These are phyloP conservation scores for Heliconius charithonia DNA, from an alignment of 2,888 invertebrate genomes.

Conservation along the genomic window DNA sequence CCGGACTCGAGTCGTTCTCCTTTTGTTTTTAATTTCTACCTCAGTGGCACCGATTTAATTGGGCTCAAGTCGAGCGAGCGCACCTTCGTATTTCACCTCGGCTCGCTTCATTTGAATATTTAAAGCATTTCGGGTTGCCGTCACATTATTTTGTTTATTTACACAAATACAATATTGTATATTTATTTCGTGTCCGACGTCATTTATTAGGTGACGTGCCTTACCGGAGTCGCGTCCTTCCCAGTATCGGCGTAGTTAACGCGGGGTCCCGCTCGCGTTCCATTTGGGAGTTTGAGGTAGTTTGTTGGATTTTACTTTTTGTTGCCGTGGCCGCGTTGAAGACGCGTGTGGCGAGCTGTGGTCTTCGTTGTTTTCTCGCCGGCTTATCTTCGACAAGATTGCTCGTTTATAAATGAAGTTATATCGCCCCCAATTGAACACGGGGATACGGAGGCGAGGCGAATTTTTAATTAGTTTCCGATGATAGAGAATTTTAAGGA, in stretches of 20 bases:
- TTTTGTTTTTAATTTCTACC: conserved; percentile 85
- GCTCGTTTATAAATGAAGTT: conserved; percentile 84
- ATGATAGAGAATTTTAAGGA: conserved; percentile 81
- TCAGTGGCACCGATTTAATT: conserved; percentile 84
- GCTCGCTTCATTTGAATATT: conserved; percentile 84
- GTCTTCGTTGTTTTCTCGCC: conserved; percentile 83
- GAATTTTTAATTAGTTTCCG: conserved; percentile 84
- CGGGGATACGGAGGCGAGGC: conserved; percentile 76
- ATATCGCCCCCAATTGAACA: conserved; percentile 81
- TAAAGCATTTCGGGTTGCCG: conserved; percentile 81
- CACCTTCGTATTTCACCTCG: conserved; percentile 83
- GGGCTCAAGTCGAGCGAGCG: conserved; percentile 81
- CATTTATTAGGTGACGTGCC: conserved; percentile 83
- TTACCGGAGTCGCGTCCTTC: conserved; percentile 83
- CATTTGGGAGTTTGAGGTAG: conserved; percentile 78
- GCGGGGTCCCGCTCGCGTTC: conserved; percentile 81
- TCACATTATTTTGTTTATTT: conserved; percentile 81
- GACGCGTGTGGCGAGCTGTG: conserved; percentile 78
- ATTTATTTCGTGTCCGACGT: conserved; percentile 79
- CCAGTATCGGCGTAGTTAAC: conserved; percentile 83
- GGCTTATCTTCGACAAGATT: conserved; percentile 82
- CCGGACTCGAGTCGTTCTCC: conserved; percentile 79
- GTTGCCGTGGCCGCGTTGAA: conserved; percentile 63
- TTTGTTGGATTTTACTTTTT: conserved; percentile 74
- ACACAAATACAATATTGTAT: conserved; percentile 79